Conservation (phyloP, 2,888 invertebrate species). For the Volucella bombylans region DNA sequence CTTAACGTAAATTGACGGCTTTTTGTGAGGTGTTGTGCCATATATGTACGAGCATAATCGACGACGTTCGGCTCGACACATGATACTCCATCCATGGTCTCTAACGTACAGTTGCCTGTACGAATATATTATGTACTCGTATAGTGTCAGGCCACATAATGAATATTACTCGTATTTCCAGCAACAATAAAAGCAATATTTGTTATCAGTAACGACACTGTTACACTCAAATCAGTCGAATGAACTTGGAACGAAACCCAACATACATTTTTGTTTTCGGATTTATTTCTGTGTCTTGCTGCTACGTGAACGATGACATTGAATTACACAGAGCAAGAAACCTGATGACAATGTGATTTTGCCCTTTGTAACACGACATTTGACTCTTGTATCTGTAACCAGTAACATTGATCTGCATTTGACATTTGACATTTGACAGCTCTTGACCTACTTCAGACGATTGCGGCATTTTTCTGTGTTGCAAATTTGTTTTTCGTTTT, state of each 20-base stretch:
- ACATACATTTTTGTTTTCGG: not conserved
- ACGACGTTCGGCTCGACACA: not conserved
- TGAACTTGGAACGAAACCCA: slow-evolving; percentile 57
- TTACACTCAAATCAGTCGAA: slow-evolving; percentile 37
- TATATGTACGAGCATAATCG: not conserved
- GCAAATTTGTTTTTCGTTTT: no score
- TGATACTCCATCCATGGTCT: slow-evolving; percentile 43
- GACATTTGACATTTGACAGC: no score
- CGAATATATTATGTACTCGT: not conserved
- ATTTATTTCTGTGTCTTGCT: not conserved
- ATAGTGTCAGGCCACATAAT: slow-evolving; percentile 1
- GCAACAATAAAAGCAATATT: not conserved
- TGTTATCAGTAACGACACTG: slow-evolving; percentile 22
- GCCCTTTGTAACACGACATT: not conserved
- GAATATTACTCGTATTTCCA: not conserved
- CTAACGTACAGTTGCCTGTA: slow-evolving; percentile 36
- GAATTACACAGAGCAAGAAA: not conserved
- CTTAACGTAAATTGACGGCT: slow-evolving; percentile 7
- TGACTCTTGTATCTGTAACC: no score
- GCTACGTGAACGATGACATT: slow-evolving; percentile 11
- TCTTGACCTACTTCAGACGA: no score
- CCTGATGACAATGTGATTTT: not conserved
- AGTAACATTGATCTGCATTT: no score
- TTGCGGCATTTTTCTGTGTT: no score
- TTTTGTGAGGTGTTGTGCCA: not conserved